phyloP scores from a whole-genome alignment of 2,888 invertebrate species.

The Melipona beecheii region DNA sequence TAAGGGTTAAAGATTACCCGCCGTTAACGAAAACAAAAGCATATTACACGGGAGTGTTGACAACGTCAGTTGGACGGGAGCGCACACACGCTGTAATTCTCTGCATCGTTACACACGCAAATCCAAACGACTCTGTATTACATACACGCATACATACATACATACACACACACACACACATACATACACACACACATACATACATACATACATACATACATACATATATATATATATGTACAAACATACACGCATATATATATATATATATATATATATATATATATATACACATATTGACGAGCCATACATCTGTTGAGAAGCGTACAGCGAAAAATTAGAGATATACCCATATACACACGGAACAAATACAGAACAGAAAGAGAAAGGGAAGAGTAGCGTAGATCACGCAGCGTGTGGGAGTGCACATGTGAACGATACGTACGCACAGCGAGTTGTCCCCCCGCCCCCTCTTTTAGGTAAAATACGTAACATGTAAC shows the following conservation, averaged over 20 bases:
- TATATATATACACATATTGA: neutral
- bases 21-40: conserved; percentile 18
- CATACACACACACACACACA: neutral
- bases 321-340: neutral
- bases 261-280: no score
- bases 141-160: neutral
- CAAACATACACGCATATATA: no score
- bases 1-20: conserved; percentile 60
- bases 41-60: neutral
- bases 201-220: no score
- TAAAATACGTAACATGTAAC: conserved; percentile 26
- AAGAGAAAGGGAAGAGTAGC: conserved; percentile 1
- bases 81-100: conserved; percentile 40
- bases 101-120: neutral
- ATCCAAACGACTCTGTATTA: neutral
- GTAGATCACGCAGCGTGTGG: conserved; percentile 50
- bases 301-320: neutral
- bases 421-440: conserved; percentile 48
- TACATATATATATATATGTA: no score
- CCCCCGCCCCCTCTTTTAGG: conserved; percentile 17
- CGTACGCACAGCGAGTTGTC: conserved; percentile 55
- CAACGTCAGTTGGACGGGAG: conserved; percentile 30
- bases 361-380: neutral
- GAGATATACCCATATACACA: neutral
- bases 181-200: no score